phyloP scores from a whole-genome alignment of 2,113 vertebrate species.

The Gallinago media region DNA sequence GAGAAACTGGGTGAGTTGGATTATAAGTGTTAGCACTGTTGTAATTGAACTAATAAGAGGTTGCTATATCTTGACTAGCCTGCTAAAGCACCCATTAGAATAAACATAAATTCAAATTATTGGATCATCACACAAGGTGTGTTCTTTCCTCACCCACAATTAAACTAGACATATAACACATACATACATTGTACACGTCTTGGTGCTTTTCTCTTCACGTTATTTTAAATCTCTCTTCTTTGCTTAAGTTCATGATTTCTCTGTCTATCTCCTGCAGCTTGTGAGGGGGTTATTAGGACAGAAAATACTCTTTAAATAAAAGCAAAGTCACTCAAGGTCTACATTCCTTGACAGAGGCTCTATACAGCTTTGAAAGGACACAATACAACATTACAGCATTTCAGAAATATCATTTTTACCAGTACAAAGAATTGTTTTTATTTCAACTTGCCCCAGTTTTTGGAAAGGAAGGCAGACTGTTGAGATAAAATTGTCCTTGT shows the following conservation, averaged over 20 bases:
- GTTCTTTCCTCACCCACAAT: not conserved
- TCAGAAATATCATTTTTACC: slow-evolving; percentile 16
- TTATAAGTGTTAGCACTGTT: not conserved
- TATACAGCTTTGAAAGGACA: not conserved
- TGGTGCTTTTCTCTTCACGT: accelerated
- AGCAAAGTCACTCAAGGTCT: slow-evolving; percentile 8
- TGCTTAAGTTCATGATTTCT: not conserved
- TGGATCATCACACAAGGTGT: not conserved
- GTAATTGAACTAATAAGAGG: not conserved
- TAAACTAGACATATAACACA: not conserved
- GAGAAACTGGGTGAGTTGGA: not conserved
- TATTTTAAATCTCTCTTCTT: not conserved
- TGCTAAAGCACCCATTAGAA: not conserved
- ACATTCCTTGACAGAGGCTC: not conserved
- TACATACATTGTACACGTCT: not conserved
- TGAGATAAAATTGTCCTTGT: slow-evolving; percentile 32
- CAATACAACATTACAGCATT: not conserved
- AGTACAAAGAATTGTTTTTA: slow-evolving; percentile 45
- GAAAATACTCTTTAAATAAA: slow-evolving; percentile 1
- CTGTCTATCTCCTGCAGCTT: not conserved
- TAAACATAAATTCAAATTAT: not conserved
- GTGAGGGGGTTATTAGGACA: not conserved
- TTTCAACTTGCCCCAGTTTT: slow-evolving; percentile 51
- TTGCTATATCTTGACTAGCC: not conserved
- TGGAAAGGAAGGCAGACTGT: slow-evolving; percentile 8